phyloP scores from a whole-genome alignment of 2,888 invertebrate genomes.

The Graphium colonna region DNA sequence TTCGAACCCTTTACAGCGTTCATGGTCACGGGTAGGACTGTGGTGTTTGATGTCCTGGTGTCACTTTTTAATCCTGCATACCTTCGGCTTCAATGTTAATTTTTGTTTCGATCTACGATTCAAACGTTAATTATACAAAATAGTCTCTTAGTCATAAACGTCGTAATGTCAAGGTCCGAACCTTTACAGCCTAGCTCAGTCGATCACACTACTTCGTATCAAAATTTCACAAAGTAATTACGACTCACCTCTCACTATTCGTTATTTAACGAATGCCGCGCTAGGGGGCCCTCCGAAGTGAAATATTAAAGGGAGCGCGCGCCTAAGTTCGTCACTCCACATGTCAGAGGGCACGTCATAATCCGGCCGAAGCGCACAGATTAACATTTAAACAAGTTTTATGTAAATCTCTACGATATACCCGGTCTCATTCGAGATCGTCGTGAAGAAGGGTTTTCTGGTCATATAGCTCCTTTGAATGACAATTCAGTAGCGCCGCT shows the following conservation, averaged over 20 bases:
- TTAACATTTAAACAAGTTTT: conserved; percentile 79
- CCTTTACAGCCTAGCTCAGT: too few relatives aligned
- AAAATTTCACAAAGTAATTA: background rate
- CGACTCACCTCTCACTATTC: background rate
- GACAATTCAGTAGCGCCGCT: conserved; percentile 19
- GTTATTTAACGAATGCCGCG: conserved; percentile 1
- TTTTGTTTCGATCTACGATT: too few relatives aligned
- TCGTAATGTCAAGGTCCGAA: too few relatives aligned
- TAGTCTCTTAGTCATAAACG: too few relatives aligned
- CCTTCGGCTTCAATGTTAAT: too few relatives aligned
- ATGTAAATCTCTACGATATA: conserved; percentile 64
- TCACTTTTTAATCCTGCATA: too few relatives aligned
- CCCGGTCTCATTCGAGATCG: conserved; percentile 45
- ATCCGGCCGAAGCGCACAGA: conserved; percentile 44
- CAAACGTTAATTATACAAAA: too few relatives aligned
- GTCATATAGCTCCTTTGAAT: conserved; percentile 24
- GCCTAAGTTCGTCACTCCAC: conserved; percentile 31
- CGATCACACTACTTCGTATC: background rate
- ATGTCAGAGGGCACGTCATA: conserved; percentile 55
- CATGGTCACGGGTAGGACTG: too few relatives aligned
- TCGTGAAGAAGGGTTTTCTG: conserved; percentile 39
- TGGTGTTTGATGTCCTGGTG: too few relatives aligned
- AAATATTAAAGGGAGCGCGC: conserved; percentile 46
- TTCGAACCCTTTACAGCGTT: too few relatives aligned
- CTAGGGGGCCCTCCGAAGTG: conserved; percentile 28